phyloP scores from a whole-genome alignment of 2,888 invertebrate species.

The Drosophila testacea region DNA sequence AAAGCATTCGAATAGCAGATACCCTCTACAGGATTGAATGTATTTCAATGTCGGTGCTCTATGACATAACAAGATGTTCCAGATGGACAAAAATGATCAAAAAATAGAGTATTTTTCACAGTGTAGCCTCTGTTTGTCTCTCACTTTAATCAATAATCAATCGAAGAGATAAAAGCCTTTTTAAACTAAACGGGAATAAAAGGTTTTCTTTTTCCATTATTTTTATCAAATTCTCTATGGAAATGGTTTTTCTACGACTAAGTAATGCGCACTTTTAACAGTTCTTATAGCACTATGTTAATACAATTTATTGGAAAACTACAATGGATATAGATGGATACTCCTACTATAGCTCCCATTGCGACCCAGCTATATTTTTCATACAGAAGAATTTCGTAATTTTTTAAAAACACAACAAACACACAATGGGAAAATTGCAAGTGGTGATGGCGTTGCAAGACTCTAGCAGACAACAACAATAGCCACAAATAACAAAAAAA shows the following conservation, averaged over 20 bases:
- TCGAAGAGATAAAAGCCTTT: no score
- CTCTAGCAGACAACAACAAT: constrained; percentile 22
- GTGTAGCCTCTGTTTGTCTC: no score
- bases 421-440: constrained; percentile 58
- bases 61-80: no score
- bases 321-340: constrained; percentile 16
- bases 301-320: constrained; percentile 35
- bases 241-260: background rate
- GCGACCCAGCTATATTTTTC: constrained; percentile 27
- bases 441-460: constrained; percentile 21
- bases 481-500: constrained; percentile 22
- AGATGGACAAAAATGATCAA: no score
- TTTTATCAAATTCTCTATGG: background rate
- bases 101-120: no score
- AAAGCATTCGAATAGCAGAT: background rate
- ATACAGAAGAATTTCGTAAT: constrained; percentile 61
- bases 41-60: no score
- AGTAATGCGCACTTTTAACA: constrained; percentile 2
- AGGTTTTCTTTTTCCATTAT: background rate
- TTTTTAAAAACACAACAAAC: constrained; percentile 44
- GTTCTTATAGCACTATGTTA: constrained; percentile 10
- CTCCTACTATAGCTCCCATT: background rate
- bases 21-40: background rate
- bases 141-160: no score
- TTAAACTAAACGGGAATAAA: background rate